phyloP scores from a whole-genome alignment of 2,888 invertebrate genomes.

The Cerceris ruficornis region DNA sequence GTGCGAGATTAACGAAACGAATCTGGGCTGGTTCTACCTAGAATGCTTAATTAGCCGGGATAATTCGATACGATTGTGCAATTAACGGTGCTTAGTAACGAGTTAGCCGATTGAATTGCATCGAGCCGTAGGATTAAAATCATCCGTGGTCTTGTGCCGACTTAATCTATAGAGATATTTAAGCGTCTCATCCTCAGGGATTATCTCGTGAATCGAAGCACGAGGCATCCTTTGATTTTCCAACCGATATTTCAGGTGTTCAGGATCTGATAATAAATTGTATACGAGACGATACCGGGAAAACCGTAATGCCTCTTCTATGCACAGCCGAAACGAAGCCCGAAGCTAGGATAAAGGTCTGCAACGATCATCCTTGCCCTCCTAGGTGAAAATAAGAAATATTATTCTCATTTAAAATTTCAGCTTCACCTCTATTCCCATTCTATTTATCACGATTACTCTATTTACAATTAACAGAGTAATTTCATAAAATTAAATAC shows the following conservation, averaged over 20 bases:
- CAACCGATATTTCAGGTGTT: slow-evolving; percentile 80
- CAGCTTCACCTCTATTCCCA: too few relatives aligned
- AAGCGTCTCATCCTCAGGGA: slow-evolving; percentile 1
- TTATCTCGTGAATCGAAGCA: slow-evolving; percentile 20
- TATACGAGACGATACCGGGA: slow-evolving; percentile 92
- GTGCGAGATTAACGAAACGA: slow-evolving; percentile 46
- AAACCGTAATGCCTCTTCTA: slow-evolving; percentile 93
- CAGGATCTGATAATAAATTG: slow-evolving; percentile 95
- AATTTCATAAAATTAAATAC: too few relatives aligned
- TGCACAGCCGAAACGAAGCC: slow-evolving; percentile 94
- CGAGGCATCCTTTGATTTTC: background rate
- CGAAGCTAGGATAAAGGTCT: slow-evolving; percentile 93
- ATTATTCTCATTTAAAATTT: background rate
- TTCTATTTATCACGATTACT: background rate
- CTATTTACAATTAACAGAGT: background rate
- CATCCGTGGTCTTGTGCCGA: slow-evolving; percentile 15
- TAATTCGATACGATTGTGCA: slow-evolving; percentile 52
- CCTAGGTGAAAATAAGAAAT: slow-evolving; percentile 85
- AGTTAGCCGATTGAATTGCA: slow-evolving; percentile 32
- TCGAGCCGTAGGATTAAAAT: slow-evolving; percentile 32
- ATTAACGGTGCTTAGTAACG: slow-evolving; percentile 38
- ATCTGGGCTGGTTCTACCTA: slow-evolving; percentile 33
- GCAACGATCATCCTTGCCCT: slow-evolving; percentile 97
- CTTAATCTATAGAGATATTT: background rate
- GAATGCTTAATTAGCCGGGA: slow-evolving; percentile 46